Percentiles rank a stretch among this genome's conserved stretches.
These are phyloP conservation scores for Drosophila kikkawai DNA, from an alignment of 1,140 invertebrate species.

Conservation along the genomic window DNA sequence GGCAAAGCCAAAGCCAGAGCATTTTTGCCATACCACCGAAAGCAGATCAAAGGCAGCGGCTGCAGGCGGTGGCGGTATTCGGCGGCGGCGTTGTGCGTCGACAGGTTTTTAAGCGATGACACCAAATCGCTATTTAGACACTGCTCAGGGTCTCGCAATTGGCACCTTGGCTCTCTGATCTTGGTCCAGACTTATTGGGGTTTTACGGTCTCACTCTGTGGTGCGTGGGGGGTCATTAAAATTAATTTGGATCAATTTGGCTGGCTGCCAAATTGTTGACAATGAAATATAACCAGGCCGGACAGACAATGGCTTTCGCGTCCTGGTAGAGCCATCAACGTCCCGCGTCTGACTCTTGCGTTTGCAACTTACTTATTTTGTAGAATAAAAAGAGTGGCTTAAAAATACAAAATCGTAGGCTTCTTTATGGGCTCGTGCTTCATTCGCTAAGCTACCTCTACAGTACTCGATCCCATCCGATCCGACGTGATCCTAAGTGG, in stretches of 20 bases:
- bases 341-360: slow-evolving; percentile 43
- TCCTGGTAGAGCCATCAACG: slow-evolving; percentile 71
- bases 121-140: slow-evolving; percentile 85
- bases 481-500: slow-evolving; percentile 34
- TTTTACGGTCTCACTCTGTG: slow-evolving; percentile 69
- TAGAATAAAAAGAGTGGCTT: slow-evolving; percentile 56
- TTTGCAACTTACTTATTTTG: slow-evolving; percentile 80
- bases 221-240: slow-evolving; percentile 81
- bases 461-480: slow-evolving; percentile 20
- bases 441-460: slow-evolving; percentile 61
- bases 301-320: slow-evolving; percentile 8
- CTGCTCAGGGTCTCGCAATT: slow-evolving; percentile 35
- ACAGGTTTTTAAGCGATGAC: slow-evolving; percentile 85
- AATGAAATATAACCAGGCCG: slow-evolving; percentile 81
- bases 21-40: slow-evolving; percentile 43
- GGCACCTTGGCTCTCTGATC: neutral
- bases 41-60: slow-evolving; percentile 76
- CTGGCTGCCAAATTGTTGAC: slow-evolving; percentile 84
- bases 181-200: slow-evolving; percentile 56
- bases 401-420: slow-evolving; percentile 75
- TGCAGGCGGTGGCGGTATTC: slow-evolving; percentile 76
- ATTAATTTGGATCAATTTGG: slow-evolving; percentile 85
- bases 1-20: neutral
- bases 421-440: slow-evolving; percentile 48
- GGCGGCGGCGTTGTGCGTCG: slow-evolving; percentile 65